Percentiles rank a stretch among this genome's conserved stretches.
Evolutionary conservation across 2,797 vertebrate genomes (phyloP).

Genomic region (Hydrophis major): DNA sequence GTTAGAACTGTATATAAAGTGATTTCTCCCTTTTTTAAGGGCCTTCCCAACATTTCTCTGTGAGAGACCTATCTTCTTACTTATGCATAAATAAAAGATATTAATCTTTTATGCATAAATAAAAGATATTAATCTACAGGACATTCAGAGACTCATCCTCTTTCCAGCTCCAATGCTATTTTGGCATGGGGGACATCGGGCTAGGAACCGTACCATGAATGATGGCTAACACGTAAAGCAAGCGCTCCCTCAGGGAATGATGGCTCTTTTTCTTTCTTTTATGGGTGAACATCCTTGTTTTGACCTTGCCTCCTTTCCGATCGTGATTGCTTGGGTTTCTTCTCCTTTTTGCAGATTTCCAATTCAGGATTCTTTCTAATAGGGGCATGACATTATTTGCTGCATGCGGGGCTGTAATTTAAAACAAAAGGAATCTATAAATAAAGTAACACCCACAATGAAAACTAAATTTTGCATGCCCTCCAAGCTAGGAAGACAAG

Average conservation of each 20-base stretch:
- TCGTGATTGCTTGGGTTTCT: neutral
- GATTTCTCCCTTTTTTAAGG: neutral
- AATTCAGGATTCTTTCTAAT: neutral
- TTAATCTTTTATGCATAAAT: neutral
- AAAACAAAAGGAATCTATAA: neutral
- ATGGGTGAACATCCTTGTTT: neutral
- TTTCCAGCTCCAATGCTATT: neutral
- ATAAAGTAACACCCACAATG: neutral
- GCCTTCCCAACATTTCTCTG: neutral
- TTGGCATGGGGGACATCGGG: neutral
- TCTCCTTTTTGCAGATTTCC: neutral
- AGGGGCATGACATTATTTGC: neutral
- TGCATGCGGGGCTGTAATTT: neutral
- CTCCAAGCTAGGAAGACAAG: neutral
- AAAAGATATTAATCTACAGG: neutral
- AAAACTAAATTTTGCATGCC: neutral
- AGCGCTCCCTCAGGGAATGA: neutral
- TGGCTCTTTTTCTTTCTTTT: neutral
- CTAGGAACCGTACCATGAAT: neutral
- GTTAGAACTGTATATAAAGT: neutral
- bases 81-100: neutral
- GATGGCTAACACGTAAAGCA: neutral
- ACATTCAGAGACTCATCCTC: too few relatives aligned
- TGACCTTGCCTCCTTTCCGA: neutral
- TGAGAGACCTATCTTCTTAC: neutral